Evolutionary conservation across 2,113 vertebrate species (phyloP), one percentile per base, ranked within the genome.

Genomic region (Poeciliopsis turrubarensis): DNA sequence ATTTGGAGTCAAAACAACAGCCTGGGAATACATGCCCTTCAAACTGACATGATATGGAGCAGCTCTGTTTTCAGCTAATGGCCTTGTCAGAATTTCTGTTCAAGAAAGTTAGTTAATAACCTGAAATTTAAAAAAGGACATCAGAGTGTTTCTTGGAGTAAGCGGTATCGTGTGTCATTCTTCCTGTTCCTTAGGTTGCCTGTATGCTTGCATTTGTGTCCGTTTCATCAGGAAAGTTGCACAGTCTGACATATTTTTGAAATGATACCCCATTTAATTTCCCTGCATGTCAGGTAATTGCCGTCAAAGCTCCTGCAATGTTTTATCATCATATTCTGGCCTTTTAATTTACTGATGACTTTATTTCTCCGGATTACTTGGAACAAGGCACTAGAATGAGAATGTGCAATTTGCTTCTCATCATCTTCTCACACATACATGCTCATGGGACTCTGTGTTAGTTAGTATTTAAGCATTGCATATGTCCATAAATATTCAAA

Each of bases 261-360:
- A 83, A 79, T 92, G 90, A 91, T 91, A 91, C 86, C 72, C 71
- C 57, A 32, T 37, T 80, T 89, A 91, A 90, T 89, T 83, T 79
- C 70, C 54, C 67, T 72, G 82, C 83, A 75, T 92, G 91, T 92
- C 54, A 29, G 72, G 77, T 92, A 91, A 83, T 90, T 91, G 81
- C 77, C 31, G 68, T 76, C 78, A 83, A 88, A 85, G 81, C 85
- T 81, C 80, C 84, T 78, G 63, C 81, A 77, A 79, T 86, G 84
- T 62, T 88, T 84, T 68, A 77, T 76, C 69, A 73, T 75, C 74
- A 64, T 47, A 44, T 74, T 82, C 82, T 68, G 70, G 65, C 69
- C 61, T 81, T 75, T 81, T 68, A 76, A 78, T 81, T 75, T 83
- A 84, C 77, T 86, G 72, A 83, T 75, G 75, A 61, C 71, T 91